These are phyloP conservation scores for Tachycineta bicolor DNA, from an alignment of 2,113 vertebrate species.

Conservation along the genomic window DNA sequence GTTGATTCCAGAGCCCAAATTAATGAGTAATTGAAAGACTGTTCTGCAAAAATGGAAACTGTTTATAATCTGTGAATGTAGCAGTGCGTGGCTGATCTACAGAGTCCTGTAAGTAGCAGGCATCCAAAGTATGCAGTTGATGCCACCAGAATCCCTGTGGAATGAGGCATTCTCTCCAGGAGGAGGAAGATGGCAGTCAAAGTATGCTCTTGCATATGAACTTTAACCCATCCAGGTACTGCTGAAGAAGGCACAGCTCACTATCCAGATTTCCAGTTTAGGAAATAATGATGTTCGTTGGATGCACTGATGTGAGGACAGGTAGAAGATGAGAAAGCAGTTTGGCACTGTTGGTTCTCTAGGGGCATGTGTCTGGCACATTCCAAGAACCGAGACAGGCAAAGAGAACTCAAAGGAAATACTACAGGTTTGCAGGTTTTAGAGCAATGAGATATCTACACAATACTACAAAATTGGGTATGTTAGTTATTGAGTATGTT, in stretches of 20 bases:
- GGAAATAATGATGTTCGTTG: neutral
- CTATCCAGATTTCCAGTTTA: neutral
- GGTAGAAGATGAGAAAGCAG: neutral
- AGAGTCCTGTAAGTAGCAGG: neutral
- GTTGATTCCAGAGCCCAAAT: neutral
- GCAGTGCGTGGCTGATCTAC: accelerated
- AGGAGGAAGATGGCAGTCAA: neutral
- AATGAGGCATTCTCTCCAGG: neutral
- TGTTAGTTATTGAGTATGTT: neutral
- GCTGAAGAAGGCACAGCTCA: neutral
- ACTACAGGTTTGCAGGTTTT: neutral
- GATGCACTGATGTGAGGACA: neutral
- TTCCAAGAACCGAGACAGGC: neutral
- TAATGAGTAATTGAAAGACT: neutral
- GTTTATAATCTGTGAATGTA: conserved; percentile 8
- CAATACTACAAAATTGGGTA: neutral
- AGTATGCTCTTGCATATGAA: neutral
- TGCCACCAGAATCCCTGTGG: neutral
- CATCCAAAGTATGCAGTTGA: neutral
- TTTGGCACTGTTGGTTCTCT: neutral
- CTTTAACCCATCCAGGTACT: neutral
- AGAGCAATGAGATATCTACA: neutral
- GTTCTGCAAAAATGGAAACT: neutral
- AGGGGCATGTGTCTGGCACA: neutral
- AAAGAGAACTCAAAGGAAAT: neutral